A percentile compares a stretch with the other conserved stretches of the same genome.
These are phyloP conservation scores for Drosophila paramelanica DNA, from an alignment of 2,888 invertebrate species.

Conservation along the genomic window DNA sequence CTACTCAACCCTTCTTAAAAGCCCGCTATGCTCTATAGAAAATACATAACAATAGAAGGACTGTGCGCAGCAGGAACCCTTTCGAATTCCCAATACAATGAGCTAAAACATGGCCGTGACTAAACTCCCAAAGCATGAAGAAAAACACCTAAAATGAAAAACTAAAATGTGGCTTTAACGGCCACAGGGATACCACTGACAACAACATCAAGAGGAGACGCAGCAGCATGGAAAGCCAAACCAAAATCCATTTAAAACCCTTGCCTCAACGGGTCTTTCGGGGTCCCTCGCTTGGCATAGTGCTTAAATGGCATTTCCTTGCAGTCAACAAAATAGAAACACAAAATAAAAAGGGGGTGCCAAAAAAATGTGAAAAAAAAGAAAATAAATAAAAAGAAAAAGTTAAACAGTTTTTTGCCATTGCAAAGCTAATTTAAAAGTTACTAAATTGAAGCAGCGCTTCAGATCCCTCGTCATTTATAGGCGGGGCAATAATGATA, in stretches of 20 bases:
- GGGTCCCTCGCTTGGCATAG: slow-evolving; percentile 45
- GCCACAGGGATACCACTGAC: slow-evolving; percentile 60
- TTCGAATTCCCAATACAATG: slow-evolving; percentile 72
- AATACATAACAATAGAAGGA: slow-evolving; percentile 64
- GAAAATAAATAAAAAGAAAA: slow-evolving; percentile 21
- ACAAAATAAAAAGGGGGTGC: slow-evolving; percentile 31
- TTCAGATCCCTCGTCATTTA: slow-evolving; percentile 48
- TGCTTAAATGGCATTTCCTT: slow-evolving; percentile 73
- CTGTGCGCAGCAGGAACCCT: slow-evolving; percentile 42
- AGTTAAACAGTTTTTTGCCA: slow-evolving; percentile 47
- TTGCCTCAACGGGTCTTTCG: slow-evolving; percentile 42
- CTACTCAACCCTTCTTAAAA: slow-evolving; percentile 34
- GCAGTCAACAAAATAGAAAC: slow-evolving; percentile 54
- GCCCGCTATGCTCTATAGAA: slow-evolving; percentile 58
- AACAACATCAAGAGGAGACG: slow-evolving; percentile 26
- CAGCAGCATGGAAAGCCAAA: slow-evolving; percentile 20
- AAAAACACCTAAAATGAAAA: slow-evolving; percentile 72
- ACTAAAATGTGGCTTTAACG: slow-evolving; percentile 70
- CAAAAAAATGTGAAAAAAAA: slow-evolving; percentile 1
- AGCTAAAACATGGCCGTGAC: slow-evolving; percentile 64
- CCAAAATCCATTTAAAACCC: slow-evolving; percentile 75
- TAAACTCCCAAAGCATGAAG: slow-evolving; percentile 55
- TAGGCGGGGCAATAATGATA: slow-evolving; percentile 60
- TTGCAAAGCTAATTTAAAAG: slow-evolving; percentile 77
- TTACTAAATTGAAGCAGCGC: slow-evolving; percentile 67